phyloP scores from a whole-genome alignment of 2,888 invertebrate genomes.

The Euplexia lucipara region DNA sequence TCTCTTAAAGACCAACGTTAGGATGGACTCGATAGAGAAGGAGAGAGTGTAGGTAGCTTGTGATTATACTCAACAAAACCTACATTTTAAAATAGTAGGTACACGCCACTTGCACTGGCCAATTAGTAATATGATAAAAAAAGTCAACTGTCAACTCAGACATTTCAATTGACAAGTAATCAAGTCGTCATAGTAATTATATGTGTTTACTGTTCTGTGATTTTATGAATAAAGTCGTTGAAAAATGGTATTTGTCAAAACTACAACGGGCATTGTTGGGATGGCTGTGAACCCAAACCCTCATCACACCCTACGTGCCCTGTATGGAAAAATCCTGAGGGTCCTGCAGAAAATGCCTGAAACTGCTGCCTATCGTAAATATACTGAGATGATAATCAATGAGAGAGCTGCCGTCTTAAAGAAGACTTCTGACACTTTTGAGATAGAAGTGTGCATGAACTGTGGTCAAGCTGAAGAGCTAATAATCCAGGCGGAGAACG shows the following conservation, averaged over 20 bases:
- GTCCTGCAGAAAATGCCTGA: conserved; percentile 96
- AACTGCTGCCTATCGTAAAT: conserved; percentile 95
- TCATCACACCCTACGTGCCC: conserved; percentile 94
- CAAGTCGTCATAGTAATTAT: conserved; percentile 8
- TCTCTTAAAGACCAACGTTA: too few relatives aligned
- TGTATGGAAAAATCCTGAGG: conserved; percentile 97
- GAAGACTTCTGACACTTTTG: conserved; percentile 90
- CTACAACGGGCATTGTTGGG: conserved; percentile 95
- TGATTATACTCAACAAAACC: not conserved
- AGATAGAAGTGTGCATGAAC: conserved; percentile 96
- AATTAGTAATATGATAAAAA: not conserved
- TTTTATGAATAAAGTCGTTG: not conserved
- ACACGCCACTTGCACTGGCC: not conserved
- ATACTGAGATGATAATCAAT: conserved; percentile 95
- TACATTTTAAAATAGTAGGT: not conserved
- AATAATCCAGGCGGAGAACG: conserved; percentile 98
- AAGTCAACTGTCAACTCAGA: conserved; percentile 17
- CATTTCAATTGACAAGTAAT: conserved; percentile 24
- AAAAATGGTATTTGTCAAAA: conserved; percentile 40
- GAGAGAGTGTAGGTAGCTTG: too few relatives aligned
- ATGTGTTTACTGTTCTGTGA: conserved; percentile 3
- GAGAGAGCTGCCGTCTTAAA: conserved; percentile 93
- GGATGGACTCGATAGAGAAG: too few relatives aligned
- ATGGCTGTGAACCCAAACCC: conserved; percentile 94
- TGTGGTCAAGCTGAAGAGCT: conserved; percentile 98